Conservation (phyloP, 1,140 invertebrate species). For the Diploscapter pachys region DNA sequence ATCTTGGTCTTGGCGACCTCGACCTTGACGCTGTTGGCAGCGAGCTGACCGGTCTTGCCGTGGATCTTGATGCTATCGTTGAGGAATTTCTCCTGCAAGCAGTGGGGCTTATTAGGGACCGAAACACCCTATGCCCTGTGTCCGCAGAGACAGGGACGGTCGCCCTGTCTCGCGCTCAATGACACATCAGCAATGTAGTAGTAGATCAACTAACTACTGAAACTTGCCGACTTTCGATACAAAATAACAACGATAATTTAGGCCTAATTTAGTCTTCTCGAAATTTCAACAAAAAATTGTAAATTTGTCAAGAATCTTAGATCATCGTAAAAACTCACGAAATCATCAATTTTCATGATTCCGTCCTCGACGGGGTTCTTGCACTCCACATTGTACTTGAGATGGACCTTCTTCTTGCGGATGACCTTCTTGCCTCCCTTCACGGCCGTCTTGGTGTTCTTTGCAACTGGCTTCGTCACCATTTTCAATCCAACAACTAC, state of each 20-base stretch:
- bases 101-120: constrained; percentile 27
- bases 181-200: not conserved
- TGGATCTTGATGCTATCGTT: constrained; percentile 90
- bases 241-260: too few species aligned
- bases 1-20: constrained; percentile 89
- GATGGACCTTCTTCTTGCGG: constrained; percentile 79
- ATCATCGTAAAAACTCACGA: constrained; percentile 70
- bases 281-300: too few species aligned
- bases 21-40: constrained; percentile 78
- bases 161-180: too few species aligned
- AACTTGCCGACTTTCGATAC: too few species aligned
- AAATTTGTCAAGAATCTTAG: not conserved
- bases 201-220: not conserved
- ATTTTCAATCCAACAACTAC: too few species aligned
- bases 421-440: constrained; percentile 25
- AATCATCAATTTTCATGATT: constrained; percentile 91
- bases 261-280: too few species aligned
- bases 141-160: not conserved
- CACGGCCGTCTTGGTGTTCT: constrained; percentile 27
- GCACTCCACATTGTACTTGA: constrained; percentile 94
- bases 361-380: constrained; percentile 98
- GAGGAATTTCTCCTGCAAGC: constrained; percentile 85
- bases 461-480: constrained; percentile 13
- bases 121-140: constrained; percentile 11
- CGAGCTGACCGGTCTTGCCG: constrained; percentile 91